phyloP scores from a whole-genome alignment of 2,797 vertebrate genomes.

The Loris lydekkerianus region DNA sequence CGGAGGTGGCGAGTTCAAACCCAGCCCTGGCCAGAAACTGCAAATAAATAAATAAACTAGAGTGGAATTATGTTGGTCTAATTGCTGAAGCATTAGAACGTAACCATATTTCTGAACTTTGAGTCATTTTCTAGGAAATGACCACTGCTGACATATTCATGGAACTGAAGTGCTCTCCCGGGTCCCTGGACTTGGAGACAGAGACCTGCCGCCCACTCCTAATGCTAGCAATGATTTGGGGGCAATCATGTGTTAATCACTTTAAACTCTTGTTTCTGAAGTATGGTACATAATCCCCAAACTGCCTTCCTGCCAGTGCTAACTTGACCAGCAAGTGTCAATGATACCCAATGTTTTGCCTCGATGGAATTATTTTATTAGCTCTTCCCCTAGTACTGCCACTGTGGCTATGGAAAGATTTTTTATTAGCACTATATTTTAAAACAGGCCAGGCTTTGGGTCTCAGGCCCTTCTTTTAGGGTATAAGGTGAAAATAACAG shows the following conservation, averaged over 20 bases:
- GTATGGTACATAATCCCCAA: background rate
- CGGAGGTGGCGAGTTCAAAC: too few relatives aligned
- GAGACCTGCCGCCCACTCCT: background rate
- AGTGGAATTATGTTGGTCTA: background rate
- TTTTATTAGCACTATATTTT: background rate
- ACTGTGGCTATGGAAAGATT: background rate
- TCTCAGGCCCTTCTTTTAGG: background rate
- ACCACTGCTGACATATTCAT: background rate
- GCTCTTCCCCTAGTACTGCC: background rate
- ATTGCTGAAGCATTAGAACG: conserved; percentile 11
- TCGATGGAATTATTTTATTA: background rate
- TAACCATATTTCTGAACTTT: conserved; percentile 25
- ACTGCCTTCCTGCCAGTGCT: background rate
- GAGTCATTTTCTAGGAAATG: conserved; percentile 25
- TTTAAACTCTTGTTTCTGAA: conserved; percentile 32
- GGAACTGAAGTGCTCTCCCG: background rate
- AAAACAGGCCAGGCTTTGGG: background rate
- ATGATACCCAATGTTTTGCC: background rate
- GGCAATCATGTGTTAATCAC: background rate
- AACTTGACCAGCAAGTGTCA: background rate
- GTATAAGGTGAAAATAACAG: background rate
- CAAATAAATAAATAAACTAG: background rate
- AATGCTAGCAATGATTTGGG: background rate
- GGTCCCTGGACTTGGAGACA: background rate
- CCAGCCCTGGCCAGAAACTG: too few relatives aligned